Evolutionary conservation across 2,888 invertebrate species (phyloP), one percentile per base, ranked within the genome.

Genomic region (Ichneumon xanthorius): DNA sequence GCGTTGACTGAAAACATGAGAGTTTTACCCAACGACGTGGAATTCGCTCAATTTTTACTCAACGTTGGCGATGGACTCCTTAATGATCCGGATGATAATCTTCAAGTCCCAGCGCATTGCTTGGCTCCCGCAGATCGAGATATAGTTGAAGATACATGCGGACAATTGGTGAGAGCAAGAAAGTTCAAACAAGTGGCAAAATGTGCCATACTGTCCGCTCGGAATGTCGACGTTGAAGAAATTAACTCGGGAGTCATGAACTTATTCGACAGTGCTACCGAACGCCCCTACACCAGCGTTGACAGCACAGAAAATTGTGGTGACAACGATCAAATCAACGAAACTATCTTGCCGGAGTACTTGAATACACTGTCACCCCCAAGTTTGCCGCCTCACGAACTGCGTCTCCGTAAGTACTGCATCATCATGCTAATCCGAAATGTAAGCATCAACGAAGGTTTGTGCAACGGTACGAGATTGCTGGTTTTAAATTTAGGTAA

Each of bases 1-100:
- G 67, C 88, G 26, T 82, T 89, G 30, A 88, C 83, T 16, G 53
- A 87, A 79, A 88, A 88, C 65, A 88, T 88, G 87, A 65, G 85
- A 68, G 45, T 78, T 58, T 79, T 86, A 80, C 81, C 80, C 9
- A 26, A 84, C 45, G 84, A 88, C 85, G 72, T 67, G 22, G 78
- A 87, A 72, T 88, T 89, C 77, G 48, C 82, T n/a, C 40, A 85
- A 79, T 89, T 87, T 83, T 65, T 88, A 65, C 40, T 88, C n/a
- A 67, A 86, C 19, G 72, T 88, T 48, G 85, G 88, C 11, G 76
- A 88, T 82, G 87, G 88, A n/a, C 9, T 37, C 9, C 68, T 88
- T 7, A 89, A 88, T 79, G 81, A 88, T 53, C 26, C 16, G 14
- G 55, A 88, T 37, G 82, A 88, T 58, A 87, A 84, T 78, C 40